Evolutionary conservation across 2,113 vertebrate species (phyloP).

Genomic region (Microtus montanus): DNA sequence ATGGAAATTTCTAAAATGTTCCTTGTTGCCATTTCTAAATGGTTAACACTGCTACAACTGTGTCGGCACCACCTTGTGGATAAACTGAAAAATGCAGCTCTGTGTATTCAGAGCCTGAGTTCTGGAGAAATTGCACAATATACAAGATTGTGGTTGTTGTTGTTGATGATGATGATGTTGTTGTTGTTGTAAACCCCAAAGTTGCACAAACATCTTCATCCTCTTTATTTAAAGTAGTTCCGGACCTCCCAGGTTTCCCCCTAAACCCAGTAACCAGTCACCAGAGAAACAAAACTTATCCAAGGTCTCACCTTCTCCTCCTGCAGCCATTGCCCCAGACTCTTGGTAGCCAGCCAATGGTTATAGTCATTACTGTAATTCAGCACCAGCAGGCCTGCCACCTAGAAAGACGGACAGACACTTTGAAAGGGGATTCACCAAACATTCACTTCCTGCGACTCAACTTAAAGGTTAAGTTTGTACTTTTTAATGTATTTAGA

Average conservation of each 20-base stretch:
- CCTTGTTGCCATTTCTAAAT: neutral
- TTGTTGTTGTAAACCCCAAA: neutral
- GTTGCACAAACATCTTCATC: neutral
- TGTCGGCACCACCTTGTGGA: slow-evolving; percentile 58
- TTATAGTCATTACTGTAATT: slow-evolving; percentile 94
- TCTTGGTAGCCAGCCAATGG: slow-evolving; percentile 95
- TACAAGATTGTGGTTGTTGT: neutral
- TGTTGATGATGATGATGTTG: neutral
- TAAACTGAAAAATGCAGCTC: neutral
- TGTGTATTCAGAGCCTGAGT: neutral
- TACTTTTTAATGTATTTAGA: neutral
- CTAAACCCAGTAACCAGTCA: neutral
- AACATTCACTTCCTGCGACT: neutral
- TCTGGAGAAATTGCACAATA: neutral
- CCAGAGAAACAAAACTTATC: too few relatives aligned
- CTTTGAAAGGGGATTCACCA: neutral
- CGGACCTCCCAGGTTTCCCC: neutral
- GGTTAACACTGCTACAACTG: neutral
- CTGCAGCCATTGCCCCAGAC: slow-evolving; percentile 92
- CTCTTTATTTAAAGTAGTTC: neutral
- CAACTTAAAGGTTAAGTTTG: neutral
- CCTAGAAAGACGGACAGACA: slow-evolving; percentile 81
- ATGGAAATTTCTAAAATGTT: neutral
- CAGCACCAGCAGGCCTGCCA: slow-evolving; percentile 94
- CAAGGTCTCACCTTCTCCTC: slow-evolving; percentile 90